Conservation (phyloP, 2,797 vertebrate genomes). For the Urocyon cinereoargenteus region DNA sequence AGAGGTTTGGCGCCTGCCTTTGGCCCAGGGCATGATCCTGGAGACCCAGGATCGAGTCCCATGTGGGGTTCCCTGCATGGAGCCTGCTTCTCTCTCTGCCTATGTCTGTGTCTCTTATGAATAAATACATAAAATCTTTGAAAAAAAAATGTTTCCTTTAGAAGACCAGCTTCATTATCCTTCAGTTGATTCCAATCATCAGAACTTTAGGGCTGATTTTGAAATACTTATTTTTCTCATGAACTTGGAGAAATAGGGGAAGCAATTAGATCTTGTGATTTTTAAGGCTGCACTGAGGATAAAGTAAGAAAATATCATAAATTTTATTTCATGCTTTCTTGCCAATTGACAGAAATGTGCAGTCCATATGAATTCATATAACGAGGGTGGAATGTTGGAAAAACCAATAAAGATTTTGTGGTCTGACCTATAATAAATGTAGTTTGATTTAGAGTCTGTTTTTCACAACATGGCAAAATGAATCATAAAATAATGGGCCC, state of each 20-base stretch:
- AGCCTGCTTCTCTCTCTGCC: too few species aligned
- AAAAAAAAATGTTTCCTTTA: constrained; percentile 8
- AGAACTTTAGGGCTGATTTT: constrained; percentile 73
- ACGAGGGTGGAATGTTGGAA: constrained; percentile 90
- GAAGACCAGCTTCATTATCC: constrained; percentile 52
- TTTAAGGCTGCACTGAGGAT: constrained; percentile 84
- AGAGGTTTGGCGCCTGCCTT: too few species aligned
- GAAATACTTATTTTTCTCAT: constrained; percentile 80
- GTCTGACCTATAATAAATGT: constrained; percentile 91
- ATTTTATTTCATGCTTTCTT: constrained; percentile 89
- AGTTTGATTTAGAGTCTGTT: constrained; percentile 92
- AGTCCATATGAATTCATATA: constrained; percentile 91
- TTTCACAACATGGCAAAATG: constrained; percentile 91
- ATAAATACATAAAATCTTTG: too few species aligned
- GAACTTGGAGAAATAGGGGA: constrained; percentile 82
- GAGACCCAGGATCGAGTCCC: too few species aligned
- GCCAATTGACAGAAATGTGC: constrained; percentile 91
- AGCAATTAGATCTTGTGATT: constrained; percentile 83
- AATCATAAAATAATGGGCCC: constrained; percentile 92
- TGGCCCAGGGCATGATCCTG: too few species aligned
- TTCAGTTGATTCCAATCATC: constrained; percentile 72
- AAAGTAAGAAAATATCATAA: constrained; percentile 90
- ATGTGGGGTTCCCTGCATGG: too few species aligned
- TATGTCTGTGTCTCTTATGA: too few species aligned
- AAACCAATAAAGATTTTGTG: constrained; percentile 91